Evolutionary conservation across 64 coral and sea anemone species (phyloP).

Genomic region (Orbicella faveolata): DNA sequence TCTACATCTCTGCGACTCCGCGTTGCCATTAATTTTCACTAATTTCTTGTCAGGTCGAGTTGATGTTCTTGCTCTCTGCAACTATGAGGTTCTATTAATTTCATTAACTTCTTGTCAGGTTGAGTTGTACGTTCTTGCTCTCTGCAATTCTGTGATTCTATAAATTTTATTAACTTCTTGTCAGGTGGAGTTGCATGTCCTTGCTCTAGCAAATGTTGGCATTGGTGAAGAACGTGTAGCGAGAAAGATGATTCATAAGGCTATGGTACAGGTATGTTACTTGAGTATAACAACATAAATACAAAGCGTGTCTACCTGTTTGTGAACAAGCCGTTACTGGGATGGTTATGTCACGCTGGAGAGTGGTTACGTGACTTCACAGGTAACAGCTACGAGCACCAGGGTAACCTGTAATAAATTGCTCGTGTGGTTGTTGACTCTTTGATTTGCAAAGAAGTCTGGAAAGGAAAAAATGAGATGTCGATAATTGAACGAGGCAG

Average conservation of each 20-base stretch:
- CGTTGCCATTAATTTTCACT: background rate
- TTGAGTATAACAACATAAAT: background rate
- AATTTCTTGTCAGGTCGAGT: slow-evolving; percentile 65
- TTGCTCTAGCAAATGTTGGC: slow-evolving; percentile 69
- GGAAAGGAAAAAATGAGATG: too few species aligned
- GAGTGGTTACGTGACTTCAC: too few species aligned
- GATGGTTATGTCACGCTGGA: too few species aligned
- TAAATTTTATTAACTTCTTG: background rate
- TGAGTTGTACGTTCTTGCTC: slow-evolving; percentile 72
- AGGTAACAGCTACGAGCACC: too few species aligned
- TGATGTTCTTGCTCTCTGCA: slow-evolving; percentile 66
- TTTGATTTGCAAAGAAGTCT: too few species aligned
- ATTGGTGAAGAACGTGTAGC: slow-evolving; percentile 78
- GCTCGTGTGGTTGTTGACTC: too few species aligned
- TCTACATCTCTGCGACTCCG: too few species aligned
- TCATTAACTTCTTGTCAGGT: slow-evolving; percentile 47
- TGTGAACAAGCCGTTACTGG: background rate
- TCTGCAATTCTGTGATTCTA: background rate
- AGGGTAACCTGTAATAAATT: too few species aligned
- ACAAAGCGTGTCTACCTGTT: background rate
- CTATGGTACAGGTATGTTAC: slow-evolving; percentile 82
- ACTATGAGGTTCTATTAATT: background rate
- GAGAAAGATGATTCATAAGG: slow-evolving; percentile 87
- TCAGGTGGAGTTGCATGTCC: slow-evolving; percentile 84
- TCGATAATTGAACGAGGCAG: too few species aligned